Percentiles rank a stretch among this genome's conserved stretches.
These are phyloP conservation scores for Cerastoderma edule DNA, from an alignment of 2,888 invertebrate genomes.

Conservation along the genomic window DNA sequence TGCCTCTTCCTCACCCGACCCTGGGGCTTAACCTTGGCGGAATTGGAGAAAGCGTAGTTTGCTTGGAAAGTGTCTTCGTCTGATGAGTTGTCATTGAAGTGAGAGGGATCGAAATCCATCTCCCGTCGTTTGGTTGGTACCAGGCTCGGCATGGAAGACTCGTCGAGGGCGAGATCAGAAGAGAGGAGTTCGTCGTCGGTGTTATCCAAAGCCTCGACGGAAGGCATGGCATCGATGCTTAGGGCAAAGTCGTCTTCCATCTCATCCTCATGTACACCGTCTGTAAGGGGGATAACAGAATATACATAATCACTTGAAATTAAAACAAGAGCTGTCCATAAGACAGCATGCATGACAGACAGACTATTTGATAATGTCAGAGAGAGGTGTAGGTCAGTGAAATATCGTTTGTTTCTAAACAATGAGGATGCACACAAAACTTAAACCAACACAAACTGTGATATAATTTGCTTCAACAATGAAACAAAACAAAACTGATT, in stretches of 20 bases:
- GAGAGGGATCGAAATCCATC: slow-evolving; percentile 68
- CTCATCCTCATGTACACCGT: slow-evolving; percentile 34
- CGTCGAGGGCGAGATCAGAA: slow-evolving; percentile 28
- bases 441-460: no score
- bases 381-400: no score
- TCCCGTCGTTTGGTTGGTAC: background rate
- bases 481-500: no score
- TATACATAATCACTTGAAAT: no score
- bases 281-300: background rate
- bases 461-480: no score
- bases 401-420: no score
- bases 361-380: no score
- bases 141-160: slow-evolving; percentile 17
- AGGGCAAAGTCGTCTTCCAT: slow-evolving; percentile 69
- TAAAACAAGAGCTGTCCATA: no score
- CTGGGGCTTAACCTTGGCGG: background rate
- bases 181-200: slow-evolving; percentile 75
- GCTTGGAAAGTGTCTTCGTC: slow-evolving; percentile 62
- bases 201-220: slow-evolving; percentile 73
- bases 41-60: background rate
- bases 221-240: slow-evolving; percentile 75
- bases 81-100: slow-evolving; percentile 70
- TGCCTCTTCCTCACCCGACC: slow-evolving; percentile 4
- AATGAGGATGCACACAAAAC: no score
- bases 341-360: no score